Conservation (phyloP, 2,113 vertebrate species). For the Oryzias curvinotus region DNA sequence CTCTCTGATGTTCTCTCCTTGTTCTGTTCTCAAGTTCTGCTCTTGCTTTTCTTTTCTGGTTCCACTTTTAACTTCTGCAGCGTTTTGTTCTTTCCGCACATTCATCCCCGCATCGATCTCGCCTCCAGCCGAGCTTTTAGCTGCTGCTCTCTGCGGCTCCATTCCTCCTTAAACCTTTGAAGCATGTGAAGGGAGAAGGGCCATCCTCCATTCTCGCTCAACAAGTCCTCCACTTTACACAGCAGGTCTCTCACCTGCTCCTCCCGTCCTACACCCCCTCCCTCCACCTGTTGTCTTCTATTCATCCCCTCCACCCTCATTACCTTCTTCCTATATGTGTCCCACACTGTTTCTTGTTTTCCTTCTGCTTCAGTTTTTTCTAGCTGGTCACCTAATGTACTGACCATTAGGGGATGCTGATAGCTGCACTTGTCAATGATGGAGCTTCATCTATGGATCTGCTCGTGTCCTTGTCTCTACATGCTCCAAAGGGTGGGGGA, state of each 20-base stretch:
- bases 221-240: slow-evolving; percentile 44
- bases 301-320: background rate
- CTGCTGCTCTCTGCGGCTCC: slow-evolving; percentile 47
- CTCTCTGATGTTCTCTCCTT: background rate
- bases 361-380: slow-evolving; percentile 4
- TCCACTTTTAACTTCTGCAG: slow-evolving; percentile 30
- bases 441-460: too few relatives aligned
- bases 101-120: slow-evolving; percentile 23
- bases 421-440: slow-evolving; percentile 37
- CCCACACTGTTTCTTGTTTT: background rate
- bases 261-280: slow-evolving; percentile 14
- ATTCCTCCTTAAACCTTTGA: slow-evolving; percentile 54
- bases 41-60: slow-evolving; percentile 19
- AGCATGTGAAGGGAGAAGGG: slow-evolving; percentile 63
- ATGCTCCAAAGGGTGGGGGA: slow-evolving; percentile 41
- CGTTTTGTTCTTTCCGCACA: slow-evolving; percentile 24
- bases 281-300: slow-evolving; percentile 6
- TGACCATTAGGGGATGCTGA: slow-evolving; percentile 43
- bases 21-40: slow-evolving; percentile 21
- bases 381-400: slow-evolving; percentile 13
- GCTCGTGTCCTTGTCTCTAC: background rate
- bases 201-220: slow-evolving; percentile 58
- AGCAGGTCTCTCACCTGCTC: slow-evolving; percentile 52
- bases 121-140: slow-evolving; percentile 38
- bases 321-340: background rate